phyloP scores from a whole-genome alignment of 2,113 vertebrate genomes.

The Scytalopus superciliaris region DNA sequence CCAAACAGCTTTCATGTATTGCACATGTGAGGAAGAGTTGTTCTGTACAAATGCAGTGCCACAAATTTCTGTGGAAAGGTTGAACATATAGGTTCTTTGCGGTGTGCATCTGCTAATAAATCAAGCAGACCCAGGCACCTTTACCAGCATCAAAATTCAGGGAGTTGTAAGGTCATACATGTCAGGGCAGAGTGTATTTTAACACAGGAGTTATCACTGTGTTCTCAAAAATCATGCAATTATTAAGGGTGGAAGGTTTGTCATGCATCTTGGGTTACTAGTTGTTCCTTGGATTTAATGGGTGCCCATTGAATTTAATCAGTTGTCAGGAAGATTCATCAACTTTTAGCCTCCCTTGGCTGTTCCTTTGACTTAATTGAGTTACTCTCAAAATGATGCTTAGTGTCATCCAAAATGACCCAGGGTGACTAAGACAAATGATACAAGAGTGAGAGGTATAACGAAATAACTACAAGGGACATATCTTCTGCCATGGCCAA shows the following conservation, averaged over 20 bases:
- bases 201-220: neutral
- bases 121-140: neutral
- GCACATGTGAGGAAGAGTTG: neutral
- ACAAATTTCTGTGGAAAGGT: neutral
- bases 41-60: neutral
- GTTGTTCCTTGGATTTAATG: neutral
- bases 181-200: neutral
- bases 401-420: neutral
- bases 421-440: neutral
- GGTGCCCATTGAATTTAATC: neutral
- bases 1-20: fast-evolving
- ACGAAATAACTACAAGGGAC: neutral
- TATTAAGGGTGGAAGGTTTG: neutral
- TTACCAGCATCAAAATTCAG: neutral
- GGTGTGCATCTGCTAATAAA: neutral
- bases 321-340: neutral
- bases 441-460: neutral
- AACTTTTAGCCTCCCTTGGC: neutral
- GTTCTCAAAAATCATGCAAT: neutral
- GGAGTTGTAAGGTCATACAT: neutral
- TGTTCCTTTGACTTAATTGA: neutral
- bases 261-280: neutral
- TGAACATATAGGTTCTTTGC: neutral
- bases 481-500: neutral
- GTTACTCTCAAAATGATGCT: neutral